Conservation (phyloP, 2,797 vertebrate species). For the Echeneis naucrates region DNA sequence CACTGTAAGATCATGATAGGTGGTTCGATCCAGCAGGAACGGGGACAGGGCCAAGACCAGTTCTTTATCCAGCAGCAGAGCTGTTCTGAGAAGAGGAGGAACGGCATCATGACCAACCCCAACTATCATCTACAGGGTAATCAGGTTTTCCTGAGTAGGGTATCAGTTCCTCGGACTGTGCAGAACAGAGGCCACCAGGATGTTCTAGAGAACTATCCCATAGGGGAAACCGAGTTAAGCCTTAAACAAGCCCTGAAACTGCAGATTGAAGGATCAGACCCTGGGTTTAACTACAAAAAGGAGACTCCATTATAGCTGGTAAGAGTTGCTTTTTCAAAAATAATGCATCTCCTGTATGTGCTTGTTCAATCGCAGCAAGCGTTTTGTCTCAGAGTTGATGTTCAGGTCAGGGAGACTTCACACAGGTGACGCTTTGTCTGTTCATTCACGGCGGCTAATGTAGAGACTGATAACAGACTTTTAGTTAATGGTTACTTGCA, state of each 20-base stretch:
- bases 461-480: conserved; percentile 30
- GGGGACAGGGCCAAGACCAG: conserved; percentile 89
- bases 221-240: conserved; percentile 94
- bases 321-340: conserved; percentile 63
- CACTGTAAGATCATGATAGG: conserved; percentile 91
- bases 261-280: conserved; percentile 95
- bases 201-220: conserved; percentile 92
- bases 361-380: conserved; percentile 34
- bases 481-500: conserved; percentile 35
- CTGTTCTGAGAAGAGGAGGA: conserved; percentile 93
- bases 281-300: conserved; percentile 98
- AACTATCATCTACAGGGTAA: conserved; percentile 97
- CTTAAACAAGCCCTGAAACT: conserved; percentile 99
- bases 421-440: not conserved
- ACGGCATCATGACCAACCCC: conserved; percentile 98
- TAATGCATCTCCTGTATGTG: conserved; percentile 12
- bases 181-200: conserved; percentile 93
- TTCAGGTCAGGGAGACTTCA: conserved; percentile 24
- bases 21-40: conserved; percentile 86
- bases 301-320: conserved; percentile 97
- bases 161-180: conserved; percentile 91
- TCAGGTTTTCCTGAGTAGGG: conserved; percentile 95
- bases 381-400: conserved; percentile 45
- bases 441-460: conserved; percentile 32
- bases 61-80: conserved; percentile 94